Conservation (phyloP, 2,888 invertebrate genomes). For the Eristalinus aeneus region DNA sequence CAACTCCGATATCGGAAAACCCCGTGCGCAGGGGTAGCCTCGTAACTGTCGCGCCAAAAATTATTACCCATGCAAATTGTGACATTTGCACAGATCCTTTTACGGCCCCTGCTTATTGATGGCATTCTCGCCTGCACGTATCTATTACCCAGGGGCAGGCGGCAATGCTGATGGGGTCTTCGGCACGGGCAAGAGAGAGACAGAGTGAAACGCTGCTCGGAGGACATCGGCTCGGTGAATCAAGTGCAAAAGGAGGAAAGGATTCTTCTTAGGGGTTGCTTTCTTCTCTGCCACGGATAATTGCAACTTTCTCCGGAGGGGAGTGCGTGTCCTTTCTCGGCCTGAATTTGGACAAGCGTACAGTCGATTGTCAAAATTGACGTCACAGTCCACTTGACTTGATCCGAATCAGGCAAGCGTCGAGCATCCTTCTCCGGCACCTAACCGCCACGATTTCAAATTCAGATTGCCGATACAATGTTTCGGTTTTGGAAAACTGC, state of each 20-base stretch:
- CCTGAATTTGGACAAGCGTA: background rate
- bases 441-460: background rate
- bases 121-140: conserved; percentile 9
- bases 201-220: background rate
- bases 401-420: background rate
- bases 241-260: conserved; percentile 12
- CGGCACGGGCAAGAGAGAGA: background rate
- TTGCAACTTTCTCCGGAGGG: background rate
- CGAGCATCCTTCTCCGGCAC: background rate
- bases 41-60: conserved; percentile 42
- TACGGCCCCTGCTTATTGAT: conserved; percentile 35
- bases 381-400: background rate
- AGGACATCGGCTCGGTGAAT: background rate
- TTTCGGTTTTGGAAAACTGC: background rate
- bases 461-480: background rate
- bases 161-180: conserved; percentile 22
- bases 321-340: background rate
- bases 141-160: conserved; percentile 25
- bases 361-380: background rate
- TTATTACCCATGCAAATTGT: conserved; percentile 69
- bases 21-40: conserved; percentile 24
- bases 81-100: conserved; percentile 43
- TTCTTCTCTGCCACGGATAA: background rate
- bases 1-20: conserved; percentile 35
- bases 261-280: conserved; percentile 13